These are phyloP conservation scores for Deilephila porcellus DNA, from an alignment of 2,888 invertebrate species.

Conservation along the genomic window DNA sequence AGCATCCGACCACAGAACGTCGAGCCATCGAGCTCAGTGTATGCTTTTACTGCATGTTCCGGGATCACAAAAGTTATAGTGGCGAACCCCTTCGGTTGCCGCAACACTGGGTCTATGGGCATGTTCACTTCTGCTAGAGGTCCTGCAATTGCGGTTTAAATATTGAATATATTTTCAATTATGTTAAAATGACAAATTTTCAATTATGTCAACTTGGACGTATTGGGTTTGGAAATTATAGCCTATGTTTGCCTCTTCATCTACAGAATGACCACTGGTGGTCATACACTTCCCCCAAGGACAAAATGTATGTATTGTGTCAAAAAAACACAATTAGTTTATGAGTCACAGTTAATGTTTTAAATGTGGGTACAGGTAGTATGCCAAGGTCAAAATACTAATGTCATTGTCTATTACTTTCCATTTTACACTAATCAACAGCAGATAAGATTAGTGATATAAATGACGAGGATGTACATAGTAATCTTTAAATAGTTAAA, in stretches of 20 bases:
- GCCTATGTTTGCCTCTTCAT: too few relatives aligned
- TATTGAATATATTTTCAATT: neutral
- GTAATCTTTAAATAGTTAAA: neutral
- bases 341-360: too few relatives aligned
- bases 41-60: slow-evolving; percentile 97
- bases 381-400: too few relatives aligned
- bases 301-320: too few relatives aligned
- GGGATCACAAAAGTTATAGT: slow-evolving; percentile 96
- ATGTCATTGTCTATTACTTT: too few relatives aligned
- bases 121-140: slow-evolving; percentile 94
- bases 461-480: neutral
- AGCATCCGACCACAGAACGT: slow-evolving; percentile 96
- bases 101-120: slow-evolving; percentile 92
- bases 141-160: slow-evolving; percentile 77
- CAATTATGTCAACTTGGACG: too few relatives aligned
- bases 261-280: too few relatives aligned
- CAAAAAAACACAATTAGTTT: too few relatives aligned
- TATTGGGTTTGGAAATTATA: too few relatives aligned
- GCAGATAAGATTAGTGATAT: neutral
- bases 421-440: neutral
- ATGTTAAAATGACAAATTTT: too few relatives aligned
- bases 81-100: slow-evolving; percentile 96
- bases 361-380: too few relatives aligned
- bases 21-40: slow-evolving; percentile 94
- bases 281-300: too few relatives aligned